Evolutionary conservation across 2,113 vertebrate genomes (phyloP).

Genomic region (Psettodes erumei): DNA sequence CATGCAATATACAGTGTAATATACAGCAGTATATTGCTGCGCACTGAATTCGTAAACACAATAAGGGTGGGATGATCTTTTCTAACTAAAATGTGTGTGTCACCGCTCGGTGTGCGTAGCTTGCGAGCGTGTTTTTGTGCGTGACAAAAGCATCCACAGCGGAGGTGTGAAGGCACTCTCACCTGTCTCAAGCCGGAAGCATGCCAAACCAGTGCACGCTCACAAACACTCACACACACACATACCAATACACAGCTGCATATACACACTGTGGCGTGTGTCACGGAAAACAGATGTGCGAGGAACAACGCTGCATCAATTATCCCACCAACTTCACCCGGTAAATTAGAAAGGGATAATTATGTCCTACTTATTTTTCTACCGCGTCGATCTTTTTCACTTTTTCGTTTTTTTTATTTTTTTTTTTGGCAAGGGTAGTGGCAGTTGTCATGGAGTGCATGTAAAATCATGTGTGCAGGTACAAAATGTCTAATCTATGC

Average conservation of each 20-base stretch:
- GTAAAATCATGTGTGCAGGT: constrained; percentile 79
- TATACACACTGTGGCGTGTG: constrained; percentile 24
- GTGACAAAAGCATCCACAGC: constrained; percentile 44
- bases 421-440: constrained; percentile 66
- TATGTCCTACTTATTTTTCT: constrained; percentile 65
- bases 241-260: constrained; percentile 4
- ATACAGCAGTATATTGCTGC: neutral
- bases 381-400: constrained; percentile 47
- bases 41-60: constrained; percentile 2
- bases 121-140: neutral
- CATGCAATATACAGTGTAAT: neutral
- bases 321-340: constrained; percentile 61
- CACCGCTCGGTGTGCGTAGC: neutral
- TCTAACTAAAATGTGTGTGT: constrained; percentile 9
- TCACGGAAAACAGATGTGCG: constrained; percentile 63
- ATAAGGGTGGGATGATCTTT: neutral
- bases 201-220: constrained; percentile 13
- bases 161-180: constrained; percentile 60
- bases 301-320: constrained; percentile 67
- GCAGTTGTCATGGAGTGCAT: constrained; percentile 67
- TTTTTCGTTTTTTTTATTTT: constrained; percentile 38
- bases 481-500: constrained; percentile 78
- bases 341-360: constrained; percentile 68
- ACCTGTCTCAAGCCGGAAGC: constrained; percentile 63
- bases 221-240: neutral